Percentiles rank a stretch among this genome's conserved stretches.
These are phyloP conservation scores for Gymnodraco acuticeps DNA, from an alignment of 2,797 vertebrate species.

Conservation along the genomic window DNA sequence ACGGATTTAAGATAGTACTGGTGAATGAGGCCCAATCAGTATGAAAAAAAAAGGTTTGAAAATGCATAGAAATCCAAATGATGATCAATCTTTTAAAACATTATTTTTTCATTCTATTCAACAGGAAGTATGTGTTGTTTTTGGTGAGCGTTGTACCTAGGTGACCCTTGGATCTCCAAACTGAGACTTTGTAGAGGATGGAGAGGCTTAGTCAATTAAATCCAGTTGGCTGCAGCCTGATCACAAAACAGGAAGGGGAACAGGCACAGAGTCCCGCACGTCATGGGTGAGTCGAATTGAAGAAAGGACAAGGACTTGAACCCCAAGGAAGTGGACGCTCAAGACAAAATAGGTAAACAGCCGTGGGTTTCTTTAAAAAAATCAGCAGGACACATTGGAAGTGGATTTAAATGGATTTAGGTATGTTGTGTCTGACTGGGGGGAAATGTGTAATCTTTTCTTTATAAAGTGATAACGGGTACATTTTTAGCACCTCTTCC, in stretches of 20 bases:
- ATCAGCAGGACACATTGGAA: neutral
- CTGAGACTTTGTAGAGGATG: conserved; percentile 57
- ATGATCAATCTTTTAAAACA: neutral
- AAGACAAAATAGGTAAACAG: conserved; percentile 55
- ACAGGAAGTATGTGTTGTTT: neutral
- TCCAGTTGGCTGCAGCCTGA: conserved; percentile 64
- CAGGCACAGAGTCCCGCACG: conserved; percentile 29
- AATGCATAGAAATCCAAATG: neutral
- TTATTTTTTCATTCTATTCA: neutral
- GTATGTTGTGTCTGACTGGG: neutral
- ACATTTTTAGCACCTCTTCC: neutral
- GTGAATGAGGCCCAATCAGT: too few relatives aligned
- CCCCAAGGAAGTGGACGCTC: conserved; percentile 18
- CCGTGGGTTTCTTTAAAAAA: neutral
- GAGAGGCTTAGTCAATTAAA: conserved; percentile 77
- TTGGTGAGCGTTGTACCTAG: conserved; percentile 18
- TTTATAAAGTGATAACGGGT: neutral
- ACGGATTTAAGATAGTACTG: too few relatives aligned
- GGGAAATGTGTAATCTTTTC: neutral
- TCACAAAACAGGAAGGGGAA: conserved; percentile 52
- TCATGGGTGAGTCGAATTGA: conserved; percentile 19
- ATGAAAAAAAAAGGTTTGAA: neutral
- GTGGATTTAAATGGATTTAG: neutral
- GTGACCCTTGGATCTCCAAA: conserved; percentile 40
- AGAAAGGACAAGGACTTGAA: conserved; percentile 21